These are phyloP conservation scores for Trachurus trachurus DNA, from an alignment of 2,797 vertebrate genomes.

Conservation along the genomic window DNA sequence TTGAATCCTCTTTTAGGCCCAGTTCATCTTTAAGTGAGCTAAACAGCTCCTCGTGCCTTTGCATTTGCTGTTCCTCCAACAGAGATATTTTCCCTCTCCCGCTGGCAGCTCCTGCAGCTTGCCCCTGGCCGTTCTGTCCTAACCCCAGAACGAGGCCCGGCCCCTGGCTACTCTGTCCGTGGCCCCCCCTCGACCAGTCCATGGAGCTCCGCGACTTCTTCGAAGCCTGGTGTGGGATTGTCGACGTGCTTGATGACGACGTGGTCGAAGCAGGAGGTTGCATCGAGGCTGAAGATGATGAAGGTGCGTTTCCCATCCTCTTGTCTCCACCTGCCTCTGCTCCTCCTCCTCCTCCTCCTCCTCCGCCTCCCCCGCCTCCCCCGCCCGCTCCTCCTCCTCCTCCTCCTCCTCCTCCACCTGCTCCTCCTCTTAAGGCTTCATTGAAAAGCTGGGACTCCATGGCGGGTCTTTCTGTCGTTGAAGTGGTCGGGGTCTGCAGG, in stretches of 20 bases:
- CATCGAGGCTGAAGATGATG: conserved; percentile 85
- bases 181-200: conserved; percentile 90
- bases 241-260: conserved; percentile 62
- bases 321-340: conserved; percentile 60
- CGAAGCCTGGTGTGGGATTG: conserved; percentile 84
- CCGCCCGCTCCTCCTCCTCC: conserved; percentile 31
- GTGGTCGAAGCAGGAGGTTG: conserved; percentile 87
- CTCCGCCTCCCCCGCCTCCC: conserved; percentile 71
- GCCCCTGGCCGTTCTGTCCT: conserved; percentile 75
- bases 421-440: conserved; percentile 87
- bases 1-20: conserved; percentile 90
- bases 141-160: conserved; percentile 64
- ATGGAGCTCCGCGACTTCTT: conserved; percentile 89
- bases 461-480: conserved; percentile 50
- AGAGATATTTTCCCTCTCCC: conserved; percentile 87
- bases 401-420: conserved; percentile 42
- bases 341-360: conserved; percentile 42
- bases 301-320: conserved; percentile 58
- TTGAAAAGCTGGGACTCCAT: conserved; percentile 89
- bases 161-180: conserved; percentile 75
- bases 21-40: conserved; percentile 90
- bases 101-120: conserved; percentile 58
- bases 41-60: conserved; percentile 91
- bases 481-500: conserved; percentile 82
- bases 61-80: conserved; percentile 90